These are phyloP conservation scores for Monomorium pharaonis DNA, from an alignment of 1,140 invertebrate species.

Conservation along the genomic window DNA sequence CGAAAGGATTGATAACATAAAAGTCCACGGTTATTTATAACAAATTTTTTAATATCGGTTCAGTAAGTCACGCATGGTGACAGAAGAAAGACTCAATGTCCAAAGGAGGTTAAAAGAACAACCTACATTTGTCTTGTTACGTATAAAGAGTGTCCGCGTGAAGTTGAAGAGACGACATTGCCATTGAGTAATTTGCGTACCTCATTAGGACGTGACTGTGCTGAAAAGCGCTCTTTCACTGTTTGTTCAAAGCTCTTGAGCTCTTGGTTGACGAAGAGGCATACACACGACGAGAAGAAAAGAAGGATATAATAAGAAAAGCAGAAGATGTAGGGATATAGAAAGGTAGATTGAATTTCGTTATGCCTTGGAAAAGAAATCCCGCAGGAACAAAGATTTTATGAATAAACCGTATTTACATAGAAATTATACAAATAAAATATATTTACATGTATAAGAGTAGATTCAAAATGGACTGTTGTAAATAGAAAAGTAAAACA, in stretches of 20 bases:
- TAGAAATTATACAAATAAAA: constrained; percentile 50
- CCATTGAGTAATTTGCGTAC: constrained; percentile 72
- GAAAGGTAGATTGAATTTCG: constrained; percentile 37
- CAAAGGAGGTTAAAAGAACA: constrained; percentile 54
- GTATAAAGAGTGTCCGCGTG: constrained; percentile 40
- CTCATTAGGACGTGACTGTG: constrained; percentile 68
- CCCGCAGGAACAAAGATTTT: constrained; percentile 45
- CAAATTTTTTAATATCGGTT: constrained; percentile 6
- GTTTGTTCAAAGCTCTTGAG: constrained; percentile 45
- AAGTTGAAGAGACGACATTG: constrained; percentile 58
- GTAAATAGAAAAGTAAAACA: constrained; percentile 6
- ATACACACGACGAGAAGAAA: neutral
- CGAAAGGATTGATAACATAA: neutral
- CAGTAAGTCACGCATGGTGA: constrained; percentile 24
- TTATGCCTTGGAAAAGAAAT: constrained; percentile 1
- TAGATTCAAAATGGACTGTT: neutral
- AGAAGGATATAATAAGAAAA: neutral
- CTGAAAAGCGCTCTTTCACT: constrained; percentile 63
- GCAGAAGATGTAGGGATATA: neutral
- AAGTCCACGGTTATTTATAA: neutral
- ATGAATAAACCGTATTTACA: constrained; percentile 47
- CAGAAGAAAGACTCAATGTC: constrained; percentile 21
- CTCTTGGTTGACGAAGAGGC: constrained; percentile 8
- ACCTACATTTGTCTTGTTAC: constrained; percentile 66
- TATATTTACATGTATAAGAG: neutral